Evolutionary conservation across 2,113 vertebrate species (phyloP), one percentile per base, ranked within the genome.

Genomic region (Arothron firmamentum): DNA sequence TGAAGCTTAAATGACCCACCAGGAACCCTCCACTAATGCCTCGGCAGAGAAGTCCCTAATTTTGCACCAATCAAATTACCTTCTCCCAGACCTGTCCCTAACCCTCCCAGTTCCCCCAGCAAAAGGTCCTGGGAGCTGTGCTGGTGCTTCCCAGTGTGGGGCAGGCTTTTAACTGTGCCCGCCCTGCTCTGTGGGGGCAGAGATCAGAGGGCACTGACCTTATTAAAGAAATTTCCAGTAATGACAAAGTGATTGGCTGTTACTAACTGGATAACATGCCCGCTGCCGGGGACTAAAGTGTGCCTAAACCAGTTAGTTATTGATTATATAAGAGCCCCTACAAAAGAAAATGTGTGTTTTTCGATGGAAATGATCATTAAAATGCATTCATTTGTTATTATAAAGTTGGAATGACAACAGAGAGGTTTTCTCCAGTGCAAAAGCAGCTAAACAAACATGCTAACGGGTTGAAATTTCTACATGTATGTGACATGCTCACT

Each of bases 1-100:
- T 93, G 93, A 59, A 94, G 93, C 94, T 95, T 93, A 96, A 97
- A 98, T 95, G 94, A 95, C 94, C 94, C 93, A 92, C 92, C 89
- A 96, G 94, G 91, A 96, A 92, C 83, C 70, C 78, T 78, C 78
- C 83, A 92, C 91, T 86, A 94, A 93, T 93, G 92, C 93, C 92
- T 91, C 90, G 89, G 90, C 90, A 90, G 91, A 76, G 61, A 66
- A 95, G 92, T 83, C 92, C 93, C 94, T 95, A 94, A 95, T 97
- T 96, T 93, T 95, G 90, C 90, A 92, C 93, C 95, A 96, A 96
- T 96, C 94, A 96, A 94, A 97, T 96, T 96, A 96, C 91, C 92
- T 92, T 91, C 93, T 93, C 77, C 75, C 74, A 71, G 43, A 50
- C 45, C 70, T 64, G 51, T 49, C 41, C 60, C 66, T 17, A 31